Evolutionary conservation across 2,113 vertebrate species (phyloP), one percentile per base, ranked within the genome.

Genomic region (Heliornis fulica): DNA sequence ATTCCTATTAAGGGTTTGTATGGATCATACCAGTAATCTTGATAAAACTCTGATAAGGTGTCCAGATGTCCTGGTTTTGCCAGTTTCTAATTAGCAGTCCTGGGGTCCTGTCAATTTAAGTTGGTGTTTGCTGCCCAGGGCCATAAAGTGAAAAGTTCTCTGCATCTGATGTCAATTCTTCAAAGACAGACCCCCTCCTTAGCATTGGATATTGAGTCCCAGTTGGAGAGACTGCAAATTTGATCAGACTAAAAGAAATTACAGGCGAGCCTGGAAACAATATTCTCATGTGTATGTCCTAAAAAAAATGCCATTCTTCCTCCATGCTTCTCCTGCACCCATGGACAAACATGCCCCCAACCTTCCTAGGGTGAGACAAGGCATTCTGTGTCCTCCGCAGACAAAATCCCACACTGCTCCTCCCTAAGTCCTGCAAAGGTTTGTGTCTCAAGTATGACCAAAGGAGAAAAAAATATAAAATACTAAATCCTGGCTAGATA

Each of bases 21-120:
- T 95, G 96, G 96, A 96, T 98, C 97, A 96, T 92, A 83, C 90
- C 66, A 91, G 76, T 92, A 97, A 98, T 97, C 96, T 96, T 96
- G 97, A 96, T 98, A 98, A 98, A 97, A 85, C 96, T 98, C 96
- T 97, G 97, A 97, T 97, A 98, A 97, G 91, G 94, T 97, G 96
- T 97, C 97, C 98, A 98, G 97, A 98, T 98, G 98, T 97, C 96
- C 94, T 90, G 61, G 53, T 94, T 96, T 96, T 95, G 77, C 92
- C 95, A 96, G 94, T 96, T 97, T 96, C 97, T 97, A 96, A 96
- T 96, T 97, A 98, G 97, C 95, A 96, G 95, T 97, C 95, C 95
- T 87, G 71, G 88, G 95, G 87, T 85, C 85, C 97, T 97, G 92
- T 97, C 97, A 97, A 91, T 97, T 97, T 80, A 96, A 93, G 93